Conservation (phyloP, 2,797 vertebrate genomes). For the Ctenosaura bakeri region DNA sequence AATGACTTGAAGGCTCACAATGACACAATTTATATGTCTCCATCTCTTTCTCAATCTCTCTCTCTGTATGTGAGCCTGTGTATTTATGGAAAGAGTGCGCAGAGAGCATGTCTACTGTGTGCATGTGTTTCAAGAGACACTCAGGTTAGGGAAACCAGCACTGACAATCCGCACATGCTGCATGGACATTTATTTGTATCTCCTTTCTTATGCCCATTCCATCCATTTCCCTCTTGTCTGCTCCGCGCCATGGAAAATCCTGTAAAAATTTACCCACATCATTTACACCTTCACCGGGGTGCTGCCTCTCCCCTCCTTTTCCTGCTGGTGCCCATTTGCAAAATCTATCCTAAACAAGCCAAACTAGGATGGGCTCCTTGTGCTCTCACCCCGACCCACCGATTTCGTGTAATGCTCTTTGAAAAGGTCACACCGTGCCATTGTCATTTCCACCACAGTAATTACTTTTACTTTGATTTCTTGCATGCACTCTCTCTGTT, state of each 20-base stretch:
- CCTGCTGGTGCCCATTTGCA: neutral
- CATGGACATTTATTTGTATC: neutral
- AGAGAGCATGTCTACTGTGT: too few relatives aligned
- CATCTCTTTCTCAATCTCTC: too few relatives aligned
- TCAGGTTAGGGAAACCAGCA: neutral
- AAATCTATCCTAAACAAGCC: conserved; percentile 29
- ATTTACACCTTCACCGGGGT: neutral
- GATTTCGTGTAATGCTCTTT: neutral
- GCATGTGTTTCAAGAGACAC: too few relatives aligned
- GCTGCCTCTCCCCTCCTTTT: neutral
- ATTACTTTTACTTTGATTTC: conserved; percentile 34
- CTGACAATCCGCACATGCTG: too few relatives aligned
- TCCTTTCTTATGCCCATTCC: neutral
- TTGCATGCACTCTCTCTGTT: neutral
- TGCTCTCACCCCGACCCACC: neutral
- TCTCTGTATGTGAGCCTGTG: too few relatives aligned
- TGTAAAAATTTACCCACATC: neutral
- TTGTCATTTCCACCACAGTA: neutral
- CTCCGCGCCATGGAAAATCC: neutral
- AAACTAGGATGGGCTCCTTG: neutral
- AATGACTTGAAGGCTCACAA: too few relatives aligned
- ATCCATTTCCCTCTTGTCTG: neutral
- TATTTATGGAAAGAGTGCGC: too few relatives aligned
- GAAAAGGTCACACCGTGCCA: conserved; percentile 32
- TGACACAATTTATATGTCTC: too few relatives aligned